phyloP scores from a whole-genome alignment of 2,113 vertebrate species.

The Hemiscyllium ocellatum region DNA sequence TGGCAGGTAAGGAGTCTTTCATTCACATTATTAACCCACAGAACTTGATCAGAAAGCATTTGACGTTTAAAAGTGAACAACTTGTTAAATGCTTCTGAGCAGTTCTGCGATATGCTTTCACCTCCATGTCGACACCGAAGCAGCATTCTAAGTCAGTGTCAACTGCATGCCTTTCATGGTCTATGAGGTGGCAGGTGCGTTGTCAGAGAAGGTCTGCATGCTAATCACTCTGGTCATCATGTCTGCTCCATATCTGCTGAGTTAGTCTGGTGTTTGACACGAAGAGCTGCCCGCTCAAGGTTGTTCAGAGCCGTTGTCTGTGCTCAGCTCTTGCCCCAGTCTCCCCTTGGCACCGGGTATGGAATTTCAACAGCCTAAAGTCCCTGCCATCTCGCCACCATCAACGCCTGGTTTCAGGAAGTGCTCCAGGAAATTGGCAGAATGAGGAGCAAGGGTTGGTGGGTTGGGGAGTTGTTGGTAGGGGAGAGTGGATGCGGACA shows the following conservation, averaged over 20 bases:
- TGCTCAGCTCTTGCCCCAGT: neutral
- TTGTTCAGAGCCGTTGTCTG: neutral
- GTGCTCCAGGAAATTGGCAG: neutral
- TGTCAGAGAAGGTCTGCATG: neutral
- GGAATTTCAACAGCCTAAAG: neutral
- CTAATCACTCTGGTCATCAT: neutral
- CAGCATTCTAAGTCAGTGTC: constrained; percentile 12
- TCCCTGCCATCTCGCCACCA: neutral
- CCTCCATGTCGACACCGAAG: neutral
- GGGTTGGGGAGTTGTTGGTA: neutral
- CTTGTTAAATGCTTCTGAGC: neutral
- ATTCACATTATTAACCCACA: neutral
- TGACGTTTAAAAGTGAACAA: neutral
- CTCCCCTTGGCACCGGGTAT: neutral
- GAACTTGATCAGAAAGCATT: neutral
- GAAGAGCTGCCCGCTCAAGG: neutral
- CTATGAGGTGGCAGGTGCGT: neutral
- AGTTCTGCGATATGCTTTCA: neutral
- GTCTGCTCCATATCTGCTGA: neutral
- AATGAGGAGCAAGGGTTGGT: neutral
- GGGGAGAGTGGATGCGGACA: neutral
- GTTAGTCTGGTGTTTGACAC: neutral
- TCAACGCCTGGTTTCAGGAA: neutral
- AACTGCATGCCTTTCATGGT: neutral
- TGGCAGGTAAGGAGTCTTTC: constrained; percentile 15